Conservation (phyloP, 2,113 vertebrate genomes). For the Nymphicus hollandicus region DNA sequence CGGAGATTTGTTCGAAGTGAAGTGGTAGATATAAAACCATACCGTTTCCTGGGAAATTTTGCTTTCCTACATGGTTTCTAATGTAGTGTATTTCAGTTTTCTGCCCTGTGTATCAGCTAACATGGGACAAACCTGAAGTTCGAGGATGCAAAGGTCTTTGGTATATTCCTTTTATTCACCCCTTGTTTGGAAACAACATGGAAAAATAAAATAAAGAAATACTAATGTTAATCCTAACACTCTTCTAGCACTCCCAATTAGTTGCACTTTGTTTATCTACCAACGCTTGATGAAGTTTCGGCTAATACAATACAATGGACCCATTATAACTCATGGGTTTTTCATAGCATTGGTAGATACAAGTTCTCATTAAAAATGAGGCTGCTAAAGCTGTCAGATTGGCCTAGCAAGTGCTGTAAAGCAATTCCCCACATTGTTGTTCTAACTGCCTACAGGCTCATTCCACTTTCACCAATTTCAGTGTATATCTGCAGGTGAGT, state of each 20-base stretch:
- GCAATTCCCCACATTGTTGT: background rate
- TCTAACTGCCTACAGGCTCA: background rate
- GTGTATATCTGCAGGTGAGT: background rate
- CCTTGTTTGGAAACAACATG: background rate
- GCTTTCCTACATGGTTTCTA: background rate
- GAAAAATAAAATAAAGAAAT: background rate
- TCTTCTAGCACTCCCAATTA: background rate
- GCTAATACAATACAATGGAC: background rate
- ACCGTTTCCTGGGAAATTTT: background rate
- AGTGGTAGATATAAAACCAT: fast-evolving
- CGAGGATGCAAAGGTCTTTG: background rate
- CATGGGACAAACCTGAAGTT: background rate
- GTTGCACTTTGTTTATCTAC: background rate
- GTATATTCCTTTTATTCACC: background rate
- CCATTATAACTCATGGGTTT: background rate
- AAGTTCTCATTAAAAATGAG: background rate
- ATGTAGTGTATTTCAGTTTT: background rate
- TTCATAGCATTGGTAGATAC: background rate
- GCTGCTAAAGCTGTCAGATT: background rate
- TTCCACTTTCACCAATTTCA: background rate
- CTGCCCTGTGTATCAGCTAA: background rate
- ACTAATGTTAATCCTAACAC: background rate
- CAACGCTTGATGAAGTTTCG: background rate
- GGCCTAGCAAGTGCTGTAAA: background rate
- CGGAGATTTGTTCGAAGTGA: background rate